phyloP scores from a whole-genome alignment of 2,113 vertebrate genomes.

The Australoheros scitulus region DNA sequence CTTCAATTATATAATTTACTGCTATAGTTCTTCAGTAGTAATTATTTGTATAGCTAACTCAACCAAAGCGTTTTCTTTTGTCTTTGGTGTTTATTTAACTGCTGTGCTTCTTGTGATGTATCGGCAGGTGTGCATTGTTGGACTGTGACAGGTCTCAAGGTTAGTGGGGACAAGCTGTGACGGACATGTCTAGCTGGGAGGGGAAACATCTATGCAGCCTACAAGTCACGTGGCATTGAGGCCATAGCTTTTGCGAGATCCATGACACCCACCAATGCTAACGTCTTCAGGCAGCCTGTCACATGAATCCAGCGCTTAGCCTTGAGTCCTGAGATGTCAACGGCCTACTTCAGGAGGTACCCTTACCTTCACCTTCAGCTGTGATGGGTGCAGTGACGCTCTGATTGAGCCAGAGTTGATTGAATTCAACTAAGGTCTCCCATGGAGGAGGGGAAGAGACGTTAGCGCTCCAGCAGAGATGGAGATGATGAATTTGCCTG shows the following conservation, averaged over 20 bases:
- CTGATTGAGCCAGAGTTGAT: slow-evolving; percentile 69
- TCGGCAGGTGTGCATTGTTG: slow-evolving; percentile 49
- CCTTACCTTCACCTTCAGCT: slow-evolving; percentile 64
- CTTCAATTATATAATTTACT: background rate
- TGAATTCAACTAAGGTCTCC: slow-evolving; percentile 61
- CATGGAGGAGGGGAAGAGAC: slow-evolving; percentile 12
- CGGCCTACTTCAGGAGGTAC: slow-evolving; percentile 39
- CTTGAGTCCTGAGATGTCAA: slow-evolving; percentile 44
- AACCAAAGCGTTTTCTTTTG: background rate
- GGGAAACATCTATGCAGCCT: slow-evolving; percentile 11
- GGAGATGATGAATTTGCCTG: slow-evolving; percentile 73
- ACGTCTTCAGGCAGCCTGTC: slow-evolving; percentile 75
- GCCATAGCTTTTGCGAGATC: slow-evolving; percentile 23
- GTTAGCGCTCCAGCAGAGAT: slow-evolving; percentile 55
- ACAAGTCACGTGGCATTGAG: slow-evolving; percentile 31
- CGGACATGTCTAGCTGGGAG: slow-evolving; percentile 25
- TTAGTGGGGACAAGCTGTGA: slow-evolving; percentile 44
- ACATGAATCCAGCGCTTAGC: slow-evolving; percentile 67
- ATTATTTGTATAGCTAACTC: background rate
- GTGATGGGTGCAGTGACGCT: slow-evolving; percentile 41
- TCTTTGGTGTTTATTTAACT: slow-evolving; percentile 9
- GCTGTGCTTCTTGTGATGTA: slow-evolving; percentile 6
- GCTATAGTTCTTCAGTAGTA: background rate
- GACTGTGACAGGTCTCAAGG: slow-evolving; percentile 38
- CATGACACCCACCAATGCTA: slow-evolving; percentile 62